Percentiles rank a stretch among this genome's conserved stretches.
Conservation (phyloP, 2,797 vertebrate genomes). For the Emys orbicularis region DNA sequence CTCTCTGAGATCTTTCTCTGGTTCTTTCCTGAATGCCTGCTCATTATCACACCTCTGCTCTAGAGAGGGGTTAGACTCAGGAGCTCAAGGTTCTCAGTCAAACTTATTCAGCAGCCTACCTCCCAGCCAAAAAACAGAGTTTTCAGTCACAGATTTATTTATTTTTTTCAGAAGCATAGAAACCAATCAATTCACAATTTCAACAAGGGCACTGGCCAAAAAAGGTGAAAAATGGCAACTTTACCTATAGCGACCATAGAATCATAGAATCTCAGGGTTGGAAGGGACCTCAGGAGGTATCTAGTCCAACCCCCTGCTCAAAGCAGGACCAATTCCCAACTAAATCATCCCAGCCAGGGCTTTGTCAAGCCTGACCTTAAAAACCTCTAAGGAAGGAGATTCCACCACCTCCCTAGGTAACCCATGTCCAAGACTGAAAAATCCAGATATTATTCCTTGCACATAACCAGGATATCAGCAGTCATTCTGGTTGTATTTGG, state of each 20-base stretch:
- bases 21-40: background rate
- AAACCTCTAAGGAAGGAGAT: too few species aligned
- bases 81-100: background rate
- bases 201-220: background rate
- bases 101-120: background rate
- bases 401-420: too few species aligned
- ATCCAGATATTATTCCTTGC: conserved; percentile 2
- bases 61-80: background rate
- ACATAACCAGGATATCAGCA: background rate
- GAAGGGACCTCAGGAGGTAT: too few species aligned
- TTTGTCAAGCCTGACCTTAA: too few species aligned
- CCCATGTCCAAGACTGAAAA: background rate
- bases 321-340: too few species aligned
- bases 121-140: background rate
- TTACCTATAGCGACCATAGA: background rate
- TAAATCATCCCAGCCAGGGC: too few species aligned
- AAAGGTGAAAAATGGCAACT: background rate
- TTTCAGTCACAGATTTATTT: background rate
- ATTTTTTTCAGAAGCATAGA: background rate
- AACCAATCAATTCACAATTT: background rate
- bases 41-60: background rate
- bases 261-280: too few species aligned
- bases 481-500: background rate
- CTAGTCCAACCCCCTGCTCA: too few species aligned
- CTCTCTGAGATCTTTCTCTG: background rate